A percentile compares a stretch with the other conserved stretches of the same genome.
These are phyloP conservation scores for Sebastiscus albofasciatus DNA, from an alignment of 2,797 vertebrate species.

Conservation along the genomic window DNA sequence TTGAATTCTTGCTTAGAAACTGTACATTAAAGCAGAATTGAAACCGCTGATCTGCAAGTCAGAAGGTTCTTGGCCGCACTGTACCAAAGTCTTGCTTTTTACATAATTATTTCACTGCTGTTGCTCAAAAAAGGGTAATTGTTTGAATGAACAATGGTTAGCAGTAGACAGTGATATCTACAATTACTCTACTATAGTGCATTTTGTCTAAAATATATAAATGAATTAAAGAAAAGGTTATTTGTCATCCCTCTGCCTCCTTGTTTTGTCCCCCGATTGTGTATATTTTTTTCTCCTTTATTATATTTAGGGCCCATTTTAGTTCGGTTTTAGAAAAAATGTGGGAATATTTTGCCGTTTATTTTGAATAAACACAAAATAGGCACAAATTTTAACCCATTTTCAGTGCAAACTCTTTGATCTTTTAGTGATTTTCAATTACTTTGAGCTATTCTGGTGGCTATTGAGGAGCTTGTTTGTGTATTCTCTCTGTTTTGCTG, in stretches of 20 bases:
- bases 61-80: not conserved
- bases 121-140: not conserved
- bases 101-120: not conserved
- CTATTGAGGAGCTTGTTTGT: no score
- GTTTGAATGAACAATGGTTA: not conserved
- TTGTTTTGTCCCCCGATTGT: not conserved
- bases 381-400: accelerated
- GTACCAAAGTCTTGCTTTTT: not conserved
- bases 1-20: conserved; percentile 32
- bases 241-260: not conserved
- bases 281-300: not conserved
- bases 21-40: conserved; percentile 13
- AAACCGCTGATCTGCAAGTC: conserved; percentile 1
- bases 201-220: not conserved
- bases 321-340: not conserved
- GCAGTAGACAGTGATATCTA: not conserved
- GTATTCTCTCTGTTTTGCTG: not conserved
- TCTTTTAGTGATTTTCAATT: not conserved
- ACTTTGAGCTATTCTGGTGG: not conserved
- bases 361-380: not conserved
- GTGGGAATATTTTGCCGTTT: not conserved
- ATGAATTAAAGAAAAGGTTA: not conserved
- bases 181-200: not conserved
- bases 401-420: not conserved
- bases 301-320: not conserved